Evolutionary conservation across 2,113 vertebrate genomes (phyloP).

Genomic region (Myrmecobius fasciatus): DNA sequence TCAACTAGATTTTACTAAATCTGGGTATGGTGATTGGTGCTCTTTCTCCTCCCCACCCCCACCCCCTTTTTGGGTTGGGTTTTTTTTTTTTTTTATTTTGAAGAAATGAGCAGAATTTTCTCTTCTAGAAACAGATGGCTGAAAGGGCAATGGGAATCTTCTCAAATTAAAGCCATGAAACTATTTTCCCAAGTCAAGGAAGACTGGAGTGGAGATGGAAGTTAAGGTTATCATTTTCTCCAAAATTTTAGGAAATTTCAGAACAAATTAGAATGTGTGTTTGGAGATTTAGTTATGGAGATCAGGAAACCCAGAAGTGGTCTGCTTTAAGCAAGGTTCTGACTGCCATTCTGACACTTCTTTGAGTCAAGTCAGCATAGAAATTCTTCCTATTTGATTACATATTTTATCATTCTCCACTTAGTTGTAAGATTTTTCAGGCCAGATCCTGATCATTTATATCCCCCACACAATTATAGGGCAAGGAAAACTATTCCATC

Average conservation of each 20-base stretch:
- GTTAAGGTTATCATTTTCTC: neutral
- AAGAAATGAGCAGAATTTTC: neutral
- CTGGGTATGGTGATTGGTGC: neutral
- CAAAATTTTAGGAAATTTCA: neutral
- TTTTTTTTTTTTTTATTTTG: fast-evolving
- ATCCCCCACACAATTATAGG: neutral
- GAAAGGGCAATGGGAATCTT: fast-evolving
- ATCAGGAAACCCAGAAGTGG: neutral
- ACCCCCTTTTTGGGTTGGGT: no score
- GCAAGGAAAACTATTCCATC: neutral
- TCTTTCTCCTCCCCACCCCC: conserved; percentile 33
- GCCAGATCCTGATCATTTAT: neutral
- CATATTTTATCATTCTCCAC: neutral
- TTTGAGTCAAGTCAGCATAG: neutral
- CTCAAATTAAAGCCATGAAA: fast-evolving
- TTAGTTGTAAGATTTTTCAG: neutral
- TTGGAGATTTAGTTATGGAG: neutral
- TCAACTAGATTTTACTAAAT: conserved; percentile 83
- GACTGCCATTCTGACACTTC: neutral
- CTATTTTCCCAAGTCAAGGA: neutral
- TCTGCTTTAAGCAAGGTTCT: neutral
- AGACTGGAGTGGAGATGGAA: neutral
- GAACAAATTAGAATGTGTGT: neutral
- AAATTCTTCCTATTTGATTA: neutral
- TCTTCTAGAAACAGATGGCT: fast-evolving